A percentile compares a stretch with the other conserved stretches of the same genome.
Evolutionary conservation across 2,113 vertebrate species (phyloP).

Genomic region (Ochotona princeps): DNA sequence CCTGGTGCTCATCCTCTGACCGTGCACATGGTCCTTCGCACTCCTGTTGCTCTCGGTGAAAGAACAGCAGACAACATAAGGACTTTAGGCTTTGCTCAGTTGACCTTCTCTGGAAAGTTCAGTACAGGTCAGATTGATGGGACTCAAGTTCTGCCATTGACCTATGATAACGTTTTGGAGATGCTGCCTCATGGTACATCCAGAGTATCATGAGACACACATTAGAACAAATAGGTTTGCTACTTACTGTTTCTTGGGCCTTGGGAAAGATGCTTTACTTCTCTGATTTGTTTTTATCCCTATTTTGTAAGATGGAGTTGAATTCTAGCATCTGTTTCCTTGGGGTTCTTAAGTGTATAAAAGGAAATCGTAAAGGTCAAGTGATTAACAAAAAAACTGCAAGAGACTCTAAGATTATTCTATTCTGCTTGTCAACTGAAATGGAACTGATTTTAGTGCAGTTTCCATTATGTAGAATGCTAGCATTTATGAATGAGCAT

Average conservation of each 20-base stretch:
- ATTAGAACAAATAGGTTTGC: background rate
- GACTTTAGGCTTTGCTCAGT: background rate
- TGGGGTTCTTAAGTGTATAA: background rate
- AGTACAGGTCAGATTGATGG: background rate
- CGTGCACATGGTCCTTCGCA: background rate
- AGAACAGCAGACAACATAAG: background rate
- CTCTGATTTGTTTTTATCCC: background rate
- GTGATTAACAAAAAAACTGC: background rate
- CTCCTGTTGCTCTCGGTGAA: background rate
- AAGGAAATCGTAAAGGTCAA: background rate
- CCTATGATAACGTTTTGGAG: background rate
- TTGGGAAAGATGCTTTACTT: background rate
- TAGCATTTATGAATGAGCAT: background rate
- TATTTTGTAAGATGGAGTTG: background rate
- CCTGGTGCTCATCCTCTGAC: background rate
- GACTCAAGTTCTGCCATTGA: constrained; percentile 35
- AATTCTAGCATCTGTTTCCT: background rate
- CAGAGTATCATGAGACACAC: background rate
- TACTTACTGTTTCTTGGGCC: background rate
- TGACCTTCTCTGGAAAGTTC: background rate
- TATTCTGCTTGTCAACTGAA: background rate
- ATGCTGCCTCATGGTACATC: background rate
- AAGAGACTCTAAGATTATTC: background rate
- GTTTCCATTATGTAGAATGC: background rate
- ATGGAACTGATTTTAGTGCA: background rate